These are phyloP conservation scores for Procambarus clarkii DNA, from an alignment of 1,140 invertebrate genomes.

Conservation along the genomic window DNA sequence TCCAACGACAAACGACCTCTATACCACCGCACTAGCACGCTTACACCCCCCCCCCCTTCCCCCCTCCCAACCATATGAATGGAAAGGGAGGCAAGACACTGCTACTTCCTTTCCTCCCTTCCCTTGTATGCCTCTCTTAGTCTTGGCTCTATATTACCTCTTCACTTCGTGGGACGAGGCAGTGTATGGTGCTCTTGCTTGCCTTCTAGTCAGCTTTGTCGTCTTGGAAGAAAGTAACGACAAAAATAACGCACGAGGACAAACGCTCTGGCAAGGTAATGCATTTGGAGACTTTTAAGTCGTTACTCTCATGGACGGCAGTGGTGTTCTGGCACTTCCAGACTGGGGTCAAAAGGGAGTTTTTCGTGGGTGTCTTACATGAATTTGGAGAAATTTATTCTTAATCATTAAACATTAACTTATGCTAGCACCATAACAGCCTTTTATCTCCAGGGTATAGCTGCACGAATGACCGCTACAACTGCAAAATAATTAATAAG, in stretches of 20 bases:
- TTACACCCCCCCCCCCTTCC: neutral
- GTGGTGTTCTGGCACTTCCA: neutral
- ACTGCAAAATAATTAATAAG: constrained; percentile 22
- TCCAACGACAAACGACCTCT: neutral
- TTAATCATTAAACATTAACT: neutral
- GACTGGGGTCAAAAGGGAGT: neutral
- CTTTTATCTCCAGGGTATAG: neutral
- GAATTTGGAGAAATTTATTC: neutral
- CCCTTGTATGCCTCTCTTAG: neutral
- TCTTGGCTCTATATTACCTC: neutral
- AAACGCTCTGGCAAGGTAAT: neutral
- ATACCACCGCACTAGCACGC: neutral
- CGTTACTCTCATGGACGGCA: neutral
- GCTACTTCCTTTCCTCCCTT: neutral
- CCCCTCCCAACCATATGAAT: neutral
- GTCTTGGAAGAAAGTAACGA: too few species aligned
- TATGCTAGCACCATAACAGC: neutral
- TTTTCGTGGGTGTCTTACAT: neutral
- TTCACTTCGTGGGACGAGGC: neutral
- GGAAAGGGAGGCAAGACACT: neutral
- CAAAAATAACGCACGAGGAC: neutral
- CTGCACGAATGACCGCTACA: neutral
- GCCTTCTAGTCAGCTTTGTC: neutral
- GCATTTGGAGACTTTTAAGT: neutral
- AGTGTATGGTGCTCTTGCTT: neutral